Evolutionary conservation across 1,140 invertebrate genomes (phyloP), one percentile per base, ranked within the genome.

Genomic region (Platyura marginata): DNA sequence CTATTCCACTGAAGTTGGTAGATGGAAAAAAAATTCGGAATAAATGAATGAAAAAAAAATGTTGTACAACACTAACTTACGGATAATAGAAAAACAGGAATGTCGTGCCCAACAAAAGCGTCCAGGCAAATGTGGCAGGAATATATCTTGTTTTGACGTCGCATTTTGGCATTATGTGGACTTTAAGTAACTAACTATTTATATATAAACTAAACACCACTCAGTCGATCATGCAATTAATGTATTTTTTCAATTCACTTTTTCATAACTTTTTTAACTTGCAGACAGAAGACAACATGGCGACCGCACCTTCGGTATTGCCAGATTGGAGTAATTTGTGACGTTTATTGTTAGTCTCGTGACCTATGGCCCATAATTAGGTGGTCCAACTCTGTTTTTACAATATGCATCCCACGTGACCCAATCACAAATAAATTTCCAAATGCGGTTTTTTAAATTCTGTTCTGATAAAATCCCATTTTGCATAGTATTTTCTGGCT

Each of bases 81-180:
- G 91, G 87, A 68, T 87, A 94, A 66, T 82, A 87, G 70, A 94
- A 96, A 75, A 96, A 97, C 49, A 91, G 72, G 54, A 77, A 77
- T 49, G 91, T 94, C 48, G 89, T 86, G 54, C 76, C 76, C 54
- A 96, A 68, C 49, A 97, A 71, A 54, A 97, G 70, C 47, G 79
- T 78, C 93, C 93, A 98, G 57, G 93, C 92, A 69, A 93, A 86
- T 57, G 85, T 84, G 58, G 91, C 91, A 64, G 93, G 93, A 69
- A 95, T 79, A 69, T 86, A 90, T 71, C 82, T 82, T 59, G 84
- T 88, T 67, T 82, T 87, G 58, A 84, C 77, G 72, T 87, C 83
- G 73, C 85, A 89, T 82, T 82, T 83, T 72, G 83, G 81, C 84
- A 88, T 89, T 74, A 72, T 81, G 74, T 65, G 55, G 61, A 56